Evolutionary conservation across 2,888 invertebrate species (phyloP).

Genomic region (Drosophila barbarae): DNA sequence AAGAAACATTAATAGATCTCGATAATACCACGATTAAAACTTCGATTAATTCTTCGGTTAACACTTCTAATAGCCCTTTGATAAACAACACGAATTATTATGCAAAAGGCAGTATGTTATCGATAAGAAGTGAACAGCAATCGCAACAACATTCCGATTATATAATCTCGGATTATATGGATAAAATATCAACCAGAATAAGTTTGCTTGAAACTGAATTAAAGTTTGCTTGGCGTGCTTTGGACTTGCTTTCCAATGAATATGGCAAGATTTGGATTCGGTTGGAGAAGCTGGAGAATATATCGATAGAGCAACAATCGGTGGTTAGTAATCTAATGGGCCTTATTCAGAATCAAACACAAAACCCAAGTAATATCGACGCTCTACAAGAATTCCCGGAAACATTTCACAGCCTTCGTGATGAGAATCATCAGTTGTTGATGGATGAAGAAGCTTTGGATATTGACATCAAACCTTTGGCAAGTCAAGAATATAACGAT

Average conservation of each 20-base stretch:
- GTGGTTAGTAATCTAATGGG: conserved; percentile 91
- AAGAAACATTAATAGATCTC: conserved; percentile 35
- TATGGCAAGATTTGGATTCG: conserved; percentile 97
- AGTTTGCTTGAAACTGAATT: conserved; percentile 94
- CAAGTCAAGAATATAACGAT: conserved; percentile 17
- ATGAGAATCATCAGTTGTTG: conserved; percentile 10
- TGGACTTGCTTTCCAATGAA: conserved; percentile 93
- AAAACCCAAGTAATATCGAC: conserved; percentile 30
- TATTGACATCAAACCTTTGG: conserved; percentile 13
- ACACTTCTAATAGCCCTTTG: neutral
- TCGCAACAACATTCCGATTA: conserved; percentile 84
- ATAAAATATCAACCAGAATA: conserved; percentile 90
- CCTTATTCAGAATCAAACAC: conserved; percentile 55
- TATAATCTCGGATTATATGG: conserved; percentile 94
- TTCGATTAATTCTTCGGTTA: conserved; percentile 1
- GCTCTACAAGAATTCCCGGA: neutral
- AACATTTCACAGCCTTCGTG: conserved; percentile 1
- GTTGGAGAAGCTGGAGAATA: conserved; percentile 91
- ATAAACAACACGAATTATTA: conserved; percentile 10
- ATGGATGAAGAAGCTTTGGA: conserved; percentile 16
- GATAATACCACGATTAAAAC: neutral
- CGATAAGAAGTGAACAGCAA: conserved; percentile 76
- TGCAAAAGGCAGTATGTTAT: conserved; percentile 57
- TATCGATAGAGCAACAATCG: conserved; percentile 93
- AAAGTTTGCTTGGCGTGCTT: conserved; percentile 94